Conservation (phyloP, 2,888 invertebrate genomes). For the Geotrupes spiniger region DNA sequence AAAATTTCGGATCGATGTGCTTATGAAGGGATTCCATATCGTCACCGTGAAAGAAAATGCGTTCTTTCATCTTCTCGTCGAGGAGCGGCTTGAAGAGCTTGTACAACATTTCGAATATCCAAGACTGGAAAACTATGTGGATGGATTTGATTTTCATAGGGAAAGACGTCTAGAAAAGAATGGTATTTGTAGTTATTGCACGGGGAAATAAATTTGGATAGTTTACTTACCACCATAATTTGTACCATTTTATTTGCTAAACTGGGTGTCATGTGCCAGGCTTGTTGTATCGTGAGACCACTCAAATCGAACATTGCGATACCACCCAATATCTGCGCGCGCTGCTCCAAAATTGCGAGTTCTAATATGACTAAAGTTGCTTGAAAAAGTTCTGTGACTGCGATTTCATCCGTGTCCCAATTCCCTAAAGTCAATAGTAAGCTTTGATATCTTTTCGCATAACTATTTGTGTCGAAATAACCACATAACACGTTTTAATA, state of each 20-base stretch:
- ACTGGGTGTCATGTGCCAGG: conserved; percentile 70
- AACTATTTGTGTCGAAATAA: no score
- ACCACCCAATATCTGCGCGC: conserved; percentile 74
- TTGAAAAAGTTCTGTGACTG: conserved; percentile 69
- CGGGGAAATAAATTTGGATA: not conserved
- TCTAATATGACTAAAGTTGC: conserved; percentile 69
- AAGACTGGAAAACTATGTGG: conserved; percentile 77
- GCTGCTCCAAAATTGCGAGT: conserved; percentile 70
- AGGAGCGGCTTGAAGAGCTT: conserved; percentile 76
- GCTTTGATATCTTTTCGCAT: no score
- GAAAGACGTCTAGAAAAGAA: conserved; percentile 63
- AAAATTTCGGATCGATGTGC: conserved; percentile 65
- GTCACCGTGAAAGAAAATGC: conserved; percentile 66
- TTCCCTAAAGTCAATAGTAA: conserved; percentile 56
- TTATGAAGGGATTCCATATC: conserved; percentile 71
- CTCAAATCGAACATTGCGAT: conserved; percentile 73
- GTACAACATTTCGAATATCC: conserved; percentile 77
- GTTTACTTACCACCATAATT: conserved; percentile 63
- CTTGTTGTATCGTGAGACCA: conserved; percentile 67
- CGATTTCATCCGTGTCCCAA: conserved; percentile 68
- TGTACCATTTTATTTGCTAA: conserved; percentile 67
- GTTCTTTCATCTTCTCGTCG: conserved; percentile 63
- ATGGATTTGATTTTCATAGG: conserved; percentile 71
- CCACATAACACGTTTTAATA: no score
- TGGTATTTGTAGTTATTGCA: not conserved